Percentiles rank a stretch among this genome's conserved stretches.
Conservation (phyloP, 2,797 vertebrate genomes). For the Atherinosoma microstoma region DNA sequence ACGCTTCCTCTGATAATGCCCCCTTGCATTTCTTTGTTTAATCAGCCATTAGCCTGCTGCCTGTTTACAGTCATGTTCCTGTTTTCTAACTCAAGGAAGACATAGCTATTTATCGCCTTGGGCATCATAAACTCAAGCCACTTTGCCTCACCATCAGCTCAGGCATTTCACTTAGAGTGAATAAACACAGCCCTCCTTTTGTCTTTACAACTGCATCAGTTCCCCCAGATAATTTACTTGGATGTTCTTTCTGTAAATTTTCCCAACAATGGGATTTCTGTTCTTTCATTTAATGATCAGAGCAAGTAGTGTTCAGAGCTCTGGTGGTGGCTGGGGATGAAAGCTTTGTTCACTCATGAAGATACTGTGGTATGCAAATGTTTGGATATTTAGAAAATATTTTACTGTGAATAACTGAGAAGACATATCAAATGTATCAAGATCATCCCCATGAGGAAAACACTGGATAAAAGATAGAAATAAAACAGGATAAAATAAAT, state of each 20-base stretch:
- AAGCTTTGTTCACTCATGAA: not conserved
- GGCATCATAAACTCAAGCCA: conserved; percentile 35
- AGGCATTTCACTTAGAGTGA: not conserved
- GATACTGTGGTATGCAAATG: not conserved
- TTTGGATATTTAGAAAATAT: not conserved
- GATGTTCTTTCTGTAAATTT: conserved; percentile 7
- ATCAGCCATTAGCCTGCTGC: conserved; percentile 15
- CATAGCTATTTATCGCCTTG: conserved; percentile 39
- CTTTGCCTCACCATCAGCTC: conserved; percentile 16
- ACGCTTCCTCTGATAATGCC: not conserved
- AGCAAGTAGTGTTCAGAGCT: not conserved
- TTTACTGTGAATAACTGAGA: not conserved
- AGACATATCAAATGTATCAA: too few species aligned
- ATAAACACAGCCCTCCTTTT: not conserved
- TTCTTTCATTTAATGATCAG: conserved; percentile 6
- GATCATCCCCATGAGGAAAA: too few species aligned
- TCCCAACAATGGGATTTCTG: not conserved
- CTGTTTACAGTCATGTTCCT: conserved; percentile 14
- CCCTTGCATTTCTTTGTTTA: not conserved
- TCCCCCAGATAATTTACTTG: not conserved
- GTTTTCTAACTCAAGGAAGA: conserved; percentile 20
- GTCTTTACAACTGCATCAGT: conserved; percentile 1
- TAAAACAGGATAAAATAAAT: too few species aligned
- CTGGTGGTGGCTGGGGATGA: not conserved
- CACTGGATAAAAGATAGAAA: too few species aligned